Evolutionary conservation across 2,797 vertebrate genomes (phyloP).

Genomic region (Echeneis naucrates): DNA sequence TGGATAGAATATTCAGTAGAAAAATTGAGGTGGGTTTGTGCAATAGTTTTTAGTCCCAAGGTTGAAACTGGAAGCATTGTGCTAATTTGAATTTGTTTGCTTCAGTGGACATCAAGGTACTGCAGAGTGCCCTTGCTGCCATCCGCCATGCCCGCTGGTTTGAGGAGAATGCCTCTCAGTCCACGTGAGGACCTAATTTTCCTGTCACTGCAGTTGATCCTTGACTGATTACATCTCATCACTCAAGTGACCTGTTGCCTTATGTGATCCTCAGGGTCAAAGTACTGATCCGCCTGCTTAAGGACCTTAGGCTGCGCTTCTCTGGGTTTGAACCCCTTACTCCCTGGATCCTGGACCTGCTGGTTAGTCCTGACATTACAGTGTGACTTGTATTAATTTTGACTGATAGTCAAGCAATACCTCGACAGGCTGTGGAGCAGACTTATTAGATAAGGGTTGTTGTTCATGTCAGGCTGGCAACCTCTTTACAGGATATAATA

Average conservation of each 20-base stretch:
- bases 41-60: neutral
- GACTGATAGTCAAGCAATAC: too few species aligned
- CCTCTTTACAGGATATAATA: too few species aligned
- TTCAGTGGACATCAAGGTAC: conserved; percentile 97
- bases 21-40: too few species aligned
- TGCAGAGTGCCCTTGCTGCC: conserved; percentile 97
- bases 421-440: too few species aligned
- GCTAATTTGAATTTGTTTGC: neutral
- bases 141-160: conserved; percentile 98
- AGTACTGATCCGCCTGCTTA: conserved; percentile 94
- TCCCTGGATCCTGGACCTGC: conserved; percentile 95
- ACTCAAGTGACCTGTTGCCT: accelerated
- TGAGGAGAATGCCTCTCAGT: conserved; percentile 97
- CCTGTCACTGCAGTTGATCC: accelerated
- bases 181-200: conserved; percentile 86
- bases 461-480: too few species aligned
- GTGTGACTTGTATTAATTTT: neutral
- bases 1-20: too few species aligned
- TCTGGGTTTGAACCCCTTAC: conserved; percentile 96
- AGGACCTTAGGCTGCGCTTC: conserved; percentile 93
- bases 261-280: conserved; percentile 87
- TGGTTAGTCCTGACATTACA: conserved; percentile 77
- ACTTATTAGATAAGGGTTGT: too few species aligned
- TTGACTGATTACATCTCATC: accelerated
- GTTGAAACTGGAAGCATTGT: neutral